Conservation (phyloP, 2,113 vertebrate species). For the Amphiprion ocellaris region DNA sequence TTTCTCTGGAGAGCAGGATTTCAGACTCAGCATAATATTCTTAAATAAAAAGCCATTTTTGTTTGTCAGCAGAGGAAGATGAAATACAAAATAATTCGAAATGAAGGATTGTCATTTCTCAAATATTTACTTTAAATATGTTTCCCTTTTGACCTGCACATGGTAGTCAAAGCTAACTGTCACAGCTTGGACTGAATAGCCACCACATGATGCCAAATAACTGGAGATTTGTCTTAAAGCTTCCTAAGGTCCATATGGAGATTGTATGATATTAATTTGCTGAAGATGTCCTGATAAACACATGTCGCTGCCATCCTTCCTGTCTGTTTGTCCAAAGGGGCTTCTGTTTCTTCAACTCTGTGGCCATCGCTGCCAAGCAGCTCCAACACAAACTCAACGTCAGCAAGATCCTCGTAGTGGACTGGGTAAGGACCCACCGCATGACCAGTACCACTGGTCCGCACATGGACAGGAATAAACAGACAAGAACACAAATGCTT, state of each 20-base stretch:
- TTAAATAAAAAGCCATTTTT: conserved; percentile 33
- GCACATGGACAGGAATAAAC: conserved; percentile 49
- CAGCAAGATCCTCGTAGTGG: conserved; percentile 94
- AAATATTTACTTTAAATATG: conserved; percentile 47
- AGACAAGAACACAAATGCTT: conserved; percentile 4
- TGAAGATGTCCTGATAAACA: conserved; percentile 66
- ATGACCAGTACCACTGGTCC: conserved; percentile 35
- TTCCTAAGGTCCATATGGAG: conserved; percentile 63
- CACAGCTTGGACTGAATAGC: conserved; percentile 46
- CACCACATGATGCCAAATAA: conserved; percentile 29
- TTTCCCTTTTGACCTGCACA: conserved; percentile 26
- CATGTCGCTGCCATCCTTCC: conserved; percentile 65
- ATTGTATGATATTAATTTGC: conserved; percentile 59
- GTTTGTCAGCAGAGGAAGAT: conserved; percentile 50
- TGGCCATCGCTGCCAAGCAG: conserved; percentile 92
- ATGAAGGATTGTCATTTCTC: conserved; percentile 29
- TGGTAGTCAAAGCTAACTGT: conserved; percentile 40
- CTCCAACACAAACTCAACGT: conserved; percentile 87
- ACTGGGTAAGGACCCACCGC: conserved; percentile 89
- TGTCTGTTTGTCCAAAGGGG: conserved; percentile 85
- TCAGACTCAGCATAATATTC: conserved; percentile 41
- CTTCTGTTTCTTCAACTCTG: conserved; percentile 95
- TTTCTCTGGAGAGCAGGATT: conserved; percentile 28
- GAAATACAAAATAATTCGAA: conserved; percentile 27
- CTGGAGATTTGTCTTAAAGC: conserved; percentile 49